These are phyloP conservation scores for Drosophila percnosoma DNA, from an alignment of 2,888 invertebrate genomes.

Conservation along the genomic window DNA sequence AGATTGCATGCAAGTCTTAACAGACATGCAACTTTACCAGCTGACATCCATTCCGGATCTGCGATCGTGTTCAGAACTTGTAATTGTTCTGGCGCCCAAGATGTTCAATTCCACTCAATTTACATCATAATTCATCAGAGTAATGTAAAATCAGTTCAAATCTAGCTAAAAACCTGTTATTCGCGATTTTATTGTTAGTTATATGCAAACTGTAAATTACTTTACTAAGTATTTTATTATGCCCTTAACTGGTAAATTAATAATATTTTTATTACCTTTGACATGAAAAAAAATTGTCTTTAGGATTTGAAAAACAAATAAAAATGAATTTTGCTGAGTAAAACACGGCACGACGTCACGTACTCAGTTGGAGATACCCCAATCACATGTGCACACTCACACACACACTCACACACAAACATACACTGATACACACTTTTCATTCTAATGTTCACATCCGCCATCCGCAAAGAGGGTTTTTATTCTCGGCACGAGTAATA, in stretches of 20 bases:
- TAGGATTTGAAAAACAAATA: background rate
- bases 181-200: background rate
- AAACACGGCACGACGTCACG: background rate
- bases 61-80: background rate
- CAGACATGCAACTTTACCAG: slow-evolving; percentile 42
- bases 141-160: slow-evolving; percentile 4
- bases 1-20: slow-evolving; percentile 61
- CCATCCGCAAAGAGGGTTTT: background rate
- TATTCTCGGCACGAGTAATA: background rate
- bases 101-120: slow-evolving; percentile 23
- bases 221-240: background rate
- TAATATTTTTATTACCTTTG: background rate
- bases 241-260: background rate
- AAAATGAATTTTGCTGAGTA: no score
- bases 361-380: slow-evolving; percentile 10
- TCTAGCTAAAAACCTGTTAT: background rate
- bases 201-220: background rate
- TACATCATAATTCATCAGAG: slow-evolving; percentile 1
- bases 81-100: slow-evolving; percentile 40
- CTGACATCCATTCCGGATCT: slow-evolving; percentile 28
- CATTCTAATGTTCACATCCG: background rate
- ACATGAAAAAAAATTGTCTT: background rate
- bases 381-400: background rate
- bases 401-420: background rate
- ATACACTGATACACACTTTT: background rate